Conservation (phyloP, 2,888 invertebrate species). For the Mantis religiosa region DNA sequence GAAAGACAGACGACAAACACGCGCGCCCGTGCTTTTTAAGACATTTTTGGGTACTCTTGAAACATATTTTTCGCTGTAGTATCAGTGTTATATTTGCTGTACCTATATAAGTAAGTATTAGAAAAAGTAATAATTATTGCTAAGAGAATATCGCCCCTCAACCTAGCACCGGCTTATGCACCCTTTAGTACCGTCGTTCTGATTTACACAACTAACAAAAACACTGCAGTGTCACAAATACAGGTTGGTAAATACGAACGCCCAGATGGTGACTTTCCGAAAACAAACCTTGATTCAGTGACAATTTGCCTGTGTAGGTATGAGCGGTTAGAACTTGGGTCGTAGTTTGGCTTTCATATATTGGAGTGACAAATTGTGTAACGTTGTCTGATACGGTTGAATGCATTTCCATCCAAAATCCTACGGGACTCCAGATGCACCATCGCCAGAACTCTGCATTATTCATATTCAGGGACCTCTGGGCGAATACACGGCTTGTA, state of each 20-base stretch:
- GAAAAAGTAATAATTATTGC: no score
- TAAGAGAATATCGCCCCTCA: no score
- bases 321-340: background rate
- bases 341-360: background rate
- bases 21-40: no score
- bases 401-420: background rate
- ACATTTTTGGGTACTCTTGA: no score
- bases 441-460: background rate
- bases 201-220: background rate
- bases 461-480: background rate
- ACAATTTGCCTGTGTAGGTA: background rate
- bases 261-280: background rate
- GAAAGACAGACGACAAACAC: no score
- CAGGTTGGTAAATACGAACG: background rate
- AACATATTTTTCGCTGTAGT: no score
- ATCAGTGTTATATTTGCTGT: no score
- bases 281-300: background rate
- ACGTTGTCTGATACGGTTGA: background rate
- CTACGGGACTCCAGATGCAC: background rate
- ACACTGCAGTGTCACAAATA: background rate
- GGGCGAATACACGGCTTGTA: background rate
- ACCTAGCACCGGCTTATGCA: no score
- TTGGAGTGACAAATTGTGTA: background rate
- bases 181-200: background rate
- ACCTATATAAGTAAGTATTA: no score